A percentile compares a stretch with the other conserved stretches of the same genome.
These are phyloP conservation scores for Spheniscus humboldti DNA, from an alignment of 2,797 vertebrate species.

Conservation along the genomic window DNA sequence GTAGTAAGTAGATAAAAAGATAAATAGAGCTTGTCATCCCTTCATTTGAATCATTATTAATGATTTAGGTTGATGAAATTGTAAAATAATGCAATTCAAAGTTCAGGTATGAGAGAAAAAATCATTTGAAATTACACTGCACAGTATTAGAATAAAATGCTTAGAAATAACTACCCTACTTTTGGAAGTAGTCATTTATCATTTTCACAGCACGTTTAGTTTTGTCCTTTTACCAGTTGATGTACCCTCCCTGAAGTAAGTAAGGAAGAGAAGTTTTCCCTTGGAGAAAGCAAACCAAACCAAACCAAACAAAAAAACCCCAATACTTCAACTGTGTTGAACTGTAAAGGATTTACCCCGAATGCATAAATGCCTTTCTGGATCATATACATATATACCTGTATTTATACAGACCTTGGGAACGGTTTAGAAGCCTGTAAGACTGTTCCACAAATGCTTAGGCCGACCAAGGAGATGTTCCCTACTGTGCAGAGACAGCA, in stretches of 20 bases:
- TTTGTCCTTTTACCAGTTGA: background rate
- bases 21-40: background rate
- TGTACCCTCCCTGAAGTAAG: background rate
- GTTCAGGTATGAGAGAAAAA: background rate
- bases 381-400: background rate
- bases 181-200: background rate
- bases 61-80: background rate
- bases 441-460: background rate
- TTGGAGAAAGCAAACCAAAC: background rate
- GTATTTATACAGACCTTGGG: background rate
- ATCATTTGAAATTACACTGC: background rate
- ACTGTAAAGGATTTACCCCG: background rate
- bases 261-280: background rate
- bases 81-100: background rate
- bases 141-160: background rate
- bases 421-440: background rate
- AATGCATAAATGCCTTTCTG: background rate
- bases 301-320: background rate
- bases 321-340: background rate
- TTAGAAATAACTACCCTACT: background rate
- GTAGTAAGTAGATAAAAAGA: background rate
- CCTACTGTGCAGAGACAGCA: rapidly evolving
- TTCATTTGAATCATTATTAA: background rate
- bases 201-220: background rate
- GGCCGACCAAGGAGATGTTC: background rate